Percentiles rank a stretch among this genome's conserved stretches.
Evolutionary conservation across 2,113 vertebrate species (phyloP).

Genomic region (Antigone vipio): DNA sequence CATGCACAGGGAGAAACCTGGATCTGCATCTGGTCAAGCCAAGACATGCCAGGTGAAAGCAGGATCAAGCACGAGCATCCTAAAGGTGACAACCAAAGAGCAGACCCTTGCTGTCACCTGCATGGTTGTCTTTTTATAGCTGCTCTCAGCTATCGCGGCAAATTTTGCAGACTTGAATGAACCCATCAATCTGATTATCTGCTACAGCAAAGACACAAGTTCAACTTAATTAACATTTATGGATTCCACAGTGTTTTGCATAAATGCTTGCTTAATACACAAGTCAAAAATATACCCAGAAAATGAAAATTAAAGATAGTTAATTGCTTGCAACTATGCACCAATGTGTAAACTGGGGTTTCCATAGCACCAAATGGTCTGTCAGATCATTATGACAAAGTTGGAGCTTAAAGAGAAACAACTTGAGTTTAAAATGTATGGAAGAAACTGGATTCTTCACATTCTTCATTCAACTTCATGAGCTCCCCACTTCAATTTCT

Average conservation of each 20-base stretch:
- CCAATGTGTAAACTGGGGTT: neutral
- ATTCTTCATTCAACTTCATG: neutral
- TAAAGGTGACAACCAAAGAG: too few relatives aligned
- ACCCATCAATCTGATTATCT: neutral
- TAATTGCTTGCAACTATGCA: neutral
- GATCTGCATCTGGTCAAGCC: neutral
- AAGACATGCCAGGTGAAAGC: neutral
- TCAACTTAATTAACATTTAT: neutral
- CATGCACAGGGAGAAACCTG: neutral
- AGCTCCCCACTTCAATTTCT: neutral
- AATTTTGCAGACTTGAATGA: neutral
- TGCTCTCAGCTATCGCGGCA: rapidly evolving
- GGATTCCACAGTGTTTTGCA: neutral
- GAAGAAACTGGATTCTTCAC: rapidly evolving
- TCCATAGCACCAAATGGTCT: neutral
- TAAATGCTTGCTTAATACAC: neutral
- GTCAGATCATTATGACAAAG: neutral
- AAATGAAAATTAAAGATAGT: neutral
- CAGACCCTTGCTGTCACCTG: rapidly evolving
- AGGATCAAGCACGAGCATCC: neutral
- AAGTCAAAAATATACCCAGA: neutral
- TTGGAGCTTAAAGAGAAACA: neutral
- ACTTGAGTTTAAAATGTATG: rapidly evolving
- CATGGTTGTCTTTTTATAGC: rapidly evolving
- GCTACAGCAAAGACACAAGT: neutral